Base-by-base conservation (phyloP, 2,113 vertebrate genomes). In the Illadopsis cleaveri region DNA sequence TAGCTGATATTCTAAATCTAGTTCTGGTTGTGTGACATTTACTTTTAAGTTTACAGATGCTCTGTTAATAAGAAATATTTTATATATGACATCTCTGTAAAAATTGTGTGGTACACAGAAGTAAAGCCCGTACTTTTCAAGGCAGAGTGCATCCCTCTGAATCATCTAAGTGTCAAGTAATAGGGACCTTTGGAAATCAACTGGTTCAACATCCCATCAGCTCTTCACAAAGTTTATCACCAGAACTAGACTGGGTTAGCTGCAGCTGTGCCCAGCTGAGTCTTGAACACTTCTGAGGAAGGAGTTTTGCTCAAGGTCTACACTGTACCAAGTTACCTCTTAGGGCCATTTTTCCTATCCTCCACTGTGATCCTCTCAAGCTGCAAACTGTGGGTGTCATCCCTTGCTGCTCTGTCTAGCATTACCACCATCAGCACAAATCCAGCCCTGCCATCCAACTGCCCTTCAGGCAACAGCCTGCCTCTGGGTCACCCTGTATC, bases 131-230 rank as follows among this genome's bases (percentile, higher is more conserved):
- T 53, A 2, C 16, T 50, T 93, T 82, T 47, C 47, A 64, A 66
- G 57, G 64, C 6, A 31, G 27, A 0, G 0, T 23, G 15, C 31
- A 61, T n/a, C 31, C 51, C 25, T 31, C 12, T 28, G 31, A 71
- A 54, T 19, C 8, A 2, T 12, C 6, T 14, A 22, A 73, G 20
- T 0, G 1, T 6, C 12, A 9, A 11, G 2, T 70, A 31, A 24
- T 71, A 79, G 2, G 3, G 10, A 47, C 16, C 8, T 84, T 20
- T 24, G 35, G 24, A 86, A 89, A 69, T 40, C 48, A 83, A 18
- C 3, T 19, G 51, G 45, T 38, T 80, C 37, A 40, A 16, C 6
- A 20, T 30, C 17, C 8, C 11, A 48, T 15, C 22, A 76, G 27
- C 12, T 58, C 24, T 17, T 84, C 60, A 68, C 13, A 64, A 54